phyloP scores from a whole-genome alignment of 2,888 invertebrate genomes.

The Epinotia bilunana region DNA sequence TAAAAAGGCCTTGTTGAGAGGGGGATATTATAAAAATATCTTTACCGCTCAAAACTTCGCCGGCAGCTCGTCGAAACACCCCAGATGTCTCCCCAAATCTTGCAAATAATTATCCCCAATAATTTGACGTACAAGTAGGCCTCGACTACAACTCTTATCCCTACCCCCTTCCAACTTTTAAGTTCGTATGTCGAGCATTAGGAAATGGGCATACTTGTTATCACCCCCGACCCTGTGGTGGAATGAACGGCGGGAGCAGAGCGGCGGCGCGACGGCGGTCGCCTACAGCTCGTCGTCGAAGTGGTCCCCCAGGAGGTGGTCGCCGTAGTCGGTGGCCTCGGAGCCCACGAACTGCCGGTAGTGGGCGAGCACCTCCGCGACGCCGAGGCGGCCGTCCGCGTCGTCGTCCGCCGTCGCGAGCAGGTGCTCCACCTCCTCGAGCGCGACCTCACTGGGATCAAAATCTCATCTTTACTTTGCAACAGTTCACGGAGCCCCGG shows the following conservation, averaged over 20 bases:
- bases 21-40: too few species aligned
- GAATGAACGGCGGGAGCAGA: background rate
- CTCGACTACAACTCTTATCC: background rate
- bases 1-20: too few species aligned
- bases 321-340: slow-evolving; percentile 95
- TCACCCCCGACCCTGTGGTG: background rate
- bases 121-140: background rate
- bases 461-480: too few species aligned
- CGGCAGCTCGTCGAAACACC: background rate
- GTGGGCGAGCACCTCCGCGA: slow-evolving; percentile 92
- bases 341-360: slow-evolving; percentile 96
- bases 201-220: background rate
- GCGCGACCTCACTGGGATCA: slow-evolving; percentile 89
- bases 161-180: too few species aligned
- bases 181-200: background rate
- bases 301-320: slow-evolving; percentile 92
- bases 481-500: too few species aligned
- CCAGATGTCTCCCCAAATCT: background rate
- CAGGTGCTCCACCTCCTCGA: slow-evolving; percentile 95
- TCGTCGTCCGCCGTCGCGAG: slow-evolving; percentile 94
- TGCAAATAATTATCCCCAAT: background rate
- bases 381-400: slow-evolving; percentile 90
- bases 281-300: slow-evolving; percentile 91
- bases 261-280: too few species aligned
- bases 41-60: too few species aligned